Evolutionary conservation across 2,888 invertebrate species (phyloP).

Genomic region (Drosophila paracracens): DNA sequence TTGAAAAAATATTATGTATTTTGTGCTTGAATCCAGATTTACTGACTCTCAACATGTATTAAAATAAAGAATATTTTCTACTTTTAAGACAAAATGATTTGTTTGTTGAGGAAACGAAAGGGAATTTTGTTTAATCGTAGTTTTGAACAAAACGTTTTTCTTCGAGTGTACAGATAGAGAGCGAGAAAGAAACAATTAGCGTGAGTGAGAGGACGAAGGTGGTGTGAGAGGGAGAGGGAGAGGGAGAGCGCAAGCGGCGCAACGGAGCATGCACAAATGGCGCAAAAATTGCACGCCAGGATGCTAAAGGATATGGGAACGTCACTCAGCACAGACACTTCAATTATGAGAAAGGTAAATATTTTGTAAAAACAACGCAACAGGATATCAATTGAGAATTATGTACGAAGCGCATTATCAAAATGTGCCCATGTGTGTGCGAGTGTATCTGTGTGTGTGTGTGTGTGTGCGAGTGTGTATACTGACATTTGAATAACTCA

Average conservation of each 20-base stretch:
- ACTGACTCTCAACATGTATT: background rate
- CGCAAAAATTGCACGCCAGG: constrained; percentile 70
- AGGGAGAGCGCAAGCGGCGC: background rate
- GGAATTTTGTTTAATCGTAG: background rate
- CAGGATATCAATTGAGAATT: constrained; percentile 83
- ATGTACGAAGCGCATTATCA: constrained; percentile 69
- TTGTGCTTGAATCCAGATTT: background rate
- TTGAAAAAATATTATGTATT: background rate
- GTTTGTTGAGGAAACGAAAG: background rate
- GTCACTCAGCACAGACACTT: constrained; percentile 71
- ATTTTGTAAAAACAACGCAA: constrained; percentile 84
- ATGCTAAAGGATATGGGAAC: constrained; percentile 55
- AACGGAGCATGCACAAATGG: constrained; percentile 57
- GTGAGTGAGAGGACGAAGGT: background rate
- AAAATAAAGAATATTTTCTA: background rate
- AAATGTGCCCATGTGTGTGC: constrained; percentile 73
- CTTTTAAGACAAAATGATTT: background rate
- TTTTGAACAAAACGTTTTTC: background rate
- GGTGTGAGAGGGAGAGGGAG: background rate
- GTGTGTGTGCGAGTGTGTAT: constrained; percentile 7
- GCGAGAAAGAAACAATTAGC: background rate
- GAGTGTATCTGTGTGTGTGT: constrained; percentile 8
- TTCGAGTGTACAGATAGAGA: background rate
- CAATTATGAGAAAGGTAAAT: constrained; percentile 83
- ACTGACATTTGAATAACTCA: constrained; percentile 76